Evolutionary conservation across 2,113 vertebrate genomes (phyloP).

Genomic region (Sphyrna mokarran): DNA sequence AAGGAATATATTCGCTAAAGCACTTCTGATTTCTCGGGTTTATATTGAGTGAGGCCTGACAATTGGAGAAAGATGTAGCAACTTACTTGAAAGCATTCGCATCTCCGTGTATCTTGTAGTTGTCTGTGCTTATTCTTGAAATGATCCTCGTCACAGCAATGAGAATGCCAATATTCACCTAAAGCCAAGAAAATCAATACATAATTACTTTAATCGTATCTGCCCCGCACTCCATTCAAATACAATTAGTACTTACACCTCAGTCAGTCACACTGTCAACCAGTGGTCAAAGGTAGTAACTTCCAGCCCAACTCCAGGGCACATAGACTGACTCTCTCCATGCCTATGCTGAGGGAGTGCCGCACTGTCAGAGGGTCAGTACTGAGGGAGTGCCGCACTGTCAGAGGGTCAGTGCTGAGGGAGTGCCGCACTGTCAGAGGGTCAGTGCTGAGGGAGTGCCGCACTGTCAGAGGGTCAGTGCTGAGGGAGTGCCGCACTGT

Average conservation of each 20-base stretch:
- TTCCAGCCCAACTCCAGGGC: not conserved
- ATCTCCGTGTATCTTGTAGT: conserved; percentile 83
- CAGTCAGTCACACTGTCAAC: not conserved
- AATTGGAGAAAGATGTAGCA: not conserved
- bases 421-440: too few species aligned
- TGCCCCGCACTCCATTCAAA: not conserved
- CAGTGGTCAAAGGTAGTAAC: too few species aligned
- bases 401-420: too few species aligned
- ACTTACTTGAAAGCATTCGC: conserved; percentile 86
- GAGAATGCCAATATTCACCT: conserved; percentile 90
- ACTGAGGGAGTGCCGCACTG: too few species aligned
- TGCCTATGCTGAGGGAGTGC: not conserved
- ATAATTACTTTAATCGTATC: not conserved
- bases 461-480: too few species aligned
- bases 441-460: too few species aligned
- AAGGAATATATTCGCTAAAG: not conserved
- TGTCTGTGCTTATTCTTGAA: conserved; percentile 87
- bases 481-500: too few species aligned
- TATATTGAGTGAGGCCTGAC: not conserved
- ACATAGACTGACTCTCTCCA: not conserved
- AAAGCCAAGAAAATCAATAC: conserved; percentile 14
- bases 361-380: not conserved
- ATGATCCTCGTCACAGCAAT: conserved; percentile 89
- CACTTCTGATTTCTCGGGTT: not conserved
- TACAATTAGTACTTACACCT: not conserved